A percentile compares a stretch with the other conserved stretches of the same genome.
phyloP scores from a whole-genome alignment of 2,113 vertebrate genomes.

The Phalacrocorax aristotelis region DNA sequence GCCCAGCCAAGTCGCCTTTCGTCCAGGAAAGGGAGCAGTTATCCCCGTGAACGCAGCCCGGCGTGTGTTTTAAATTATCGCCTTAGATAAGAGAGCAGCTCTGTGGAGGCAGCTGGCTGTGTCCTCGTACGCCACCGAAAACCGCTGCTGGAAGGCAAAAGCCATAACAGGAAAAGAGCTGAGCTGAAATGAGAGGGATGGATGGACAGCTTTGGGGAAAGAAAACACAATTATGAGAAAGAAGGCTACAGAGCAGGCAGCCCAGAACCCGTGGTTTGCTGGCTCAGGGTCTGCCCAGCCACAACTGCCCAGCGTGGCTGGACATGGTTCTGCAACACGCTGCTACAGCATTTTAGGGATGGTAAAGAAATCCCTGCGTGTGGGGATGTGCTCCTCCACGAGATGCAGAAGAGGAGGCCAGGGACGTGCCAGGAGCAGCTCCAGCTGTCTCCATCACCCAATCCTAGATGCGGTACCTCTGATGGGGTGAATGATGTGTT shows the following conservation, averaged over 20 bases:
- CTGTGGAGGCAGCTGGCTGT: not conserved
- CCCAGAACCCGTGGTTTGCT: not conserved
- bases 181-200: not conserved
- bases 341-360: not conserved
- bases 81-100: not conserved
- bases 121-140: not conserved
- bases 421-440: not conserved
- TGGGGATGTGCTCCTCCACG: not conserved
- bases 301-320: not conserved
- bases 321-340: not conserved
- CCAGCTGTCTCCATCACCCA: not conserved
- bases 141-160: not conserved
- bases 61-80: not conserved
- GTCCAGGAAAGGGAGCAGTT: not conserved
- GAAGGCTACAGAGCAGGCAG: not conserved
- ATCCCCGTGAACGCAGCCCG: not conserved
- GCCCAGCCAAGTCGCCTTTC: not conserved
- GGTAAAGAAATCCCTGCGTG: not conserved
- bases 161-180: not conserved
- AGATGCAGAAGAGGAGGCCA: not conserved
- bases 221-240: not conserved
- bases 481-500: accelerated
- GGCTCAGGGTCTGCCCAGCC: not conserved
- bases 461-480: not conserved
- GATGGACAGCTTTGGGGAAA: not conserved